Evolutionary conservation across 1,140 invertebrate species (phyloP).

Genomic region (Magallana ariakensis): DNA sequence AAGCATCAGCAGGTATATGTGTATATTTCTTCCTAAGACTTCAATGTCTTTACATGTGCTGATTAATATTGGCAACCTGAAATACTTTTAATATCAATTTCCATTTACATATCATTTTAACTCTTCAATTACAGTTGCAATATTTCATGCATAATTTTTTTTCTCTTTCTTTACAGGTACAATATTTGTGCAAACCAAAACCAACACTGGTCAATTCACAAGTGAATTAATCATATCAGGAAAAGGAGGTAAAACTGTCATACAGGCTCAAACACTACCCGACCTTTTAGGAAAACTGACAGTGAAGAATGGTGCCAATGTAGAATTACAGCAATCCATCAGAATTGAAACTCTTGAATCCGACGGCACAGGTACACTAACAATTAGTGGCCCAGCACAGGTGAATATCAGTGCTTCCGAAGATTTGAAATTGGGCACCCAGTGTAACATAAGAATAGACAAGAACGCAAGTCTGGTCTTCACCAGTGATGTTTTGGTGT

Average conservation of each 20-base stretch:
- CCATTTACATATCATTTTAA: too few species aligned
- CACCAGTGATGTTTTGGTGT: conserved; percentile 49
- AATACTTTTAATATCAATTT: not conserved
- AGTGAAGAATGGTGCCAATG: conserved; percentile 54
- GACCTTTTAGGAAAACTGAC: conserved; percentile 53
- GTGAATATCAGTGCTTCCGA: conserved; percentile 38
- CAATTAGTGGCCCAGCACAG: conserved; percentile 28
- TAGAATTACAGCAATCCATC: conserved; percentile 50
- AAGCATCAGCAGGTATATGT: conserved; percentile 61
- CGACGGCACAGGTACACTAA: conserved; percentile 48
- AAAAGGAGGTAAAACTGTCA: conserved; percentile 44
- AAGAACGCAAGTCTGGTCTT: conserved; percentile 41
- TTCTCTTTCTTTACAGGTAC: conserved; percentile 55
- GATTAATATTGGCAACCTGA: too few species aligned
- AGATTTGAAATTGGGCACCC: conserved; percentile 46
- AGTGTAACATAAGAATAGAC: conserved; percentile 44
- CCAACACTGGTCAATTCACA: not conserved
- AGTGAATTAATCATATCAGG: conserved; percentile 56
- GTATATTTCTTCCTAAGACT: not conserved
- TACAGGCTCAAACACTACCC: conserved; percentile 21
- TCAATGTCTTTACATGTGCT: not conserved
- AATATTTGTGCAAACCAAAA: conserved; percentile 59
- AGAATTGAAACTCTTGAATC: conserved; percentile 48
- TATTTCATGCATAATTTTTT: conserved; percentile 10
- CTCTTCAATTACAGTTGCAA: too few species aligned